Base-by-base conservation (phyloP, 2,888 invertebrate genomes). In the Drosophila kanekoi region DNA sequence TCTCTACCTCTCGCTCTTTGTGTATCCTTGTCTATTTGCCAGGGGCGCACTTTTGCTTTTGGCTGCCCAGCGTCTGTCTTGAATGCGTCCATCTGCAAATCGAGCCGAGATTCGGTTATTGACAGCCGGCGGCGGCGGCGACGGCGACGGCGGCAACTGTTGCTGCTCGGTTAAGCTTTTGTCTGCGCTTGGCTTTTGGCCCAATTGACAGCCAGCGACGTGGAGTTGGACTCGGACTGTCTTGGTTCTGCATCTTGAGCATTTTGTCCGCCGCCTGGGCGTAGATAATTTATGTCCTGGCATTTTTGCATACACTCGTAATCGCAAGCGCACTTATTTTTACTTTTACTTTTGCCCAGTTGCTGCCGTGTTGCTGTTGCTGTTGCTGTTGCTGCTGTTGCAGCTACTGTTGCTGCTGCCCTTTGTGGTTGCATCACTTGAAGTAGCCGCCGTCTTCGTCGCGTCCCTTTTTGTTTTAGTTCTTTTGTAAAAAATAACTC, bases 401-500 rank as follows among this genome's bases (percentile, higher is more conserved):
- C 54, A 52, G 32, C 37, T 56, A 45, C 38, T 65, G 47, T 38
- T 64, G 41, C 37, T 69, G 33, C 28, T 48, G 62, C 52, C 65
- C 74, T 74, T 77, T 74, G 77, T 77, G 61, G 68, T 63, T 73
- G 77, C 75, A 68, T 75, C 72, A 72, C 75, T 74, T 70, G 70
- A 70, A 70, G 69, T 70, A 72, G 72, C 72, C 70, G 70, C 64
- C 69, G 58, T 64, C 51, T 64, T 64, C 63, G 63, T 53, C 41
- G 49, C 58, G 56, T 56, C 67, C 73, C 72, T 69, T 73, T 78
- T 81, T 70, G 68, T 80, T 84, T 78, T 79, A 66, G 77, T 77
- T 78, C 70, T 73, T 88, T 86, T 89, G 82, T 87, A 78, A 81
- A 86, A 90, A 90, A 90, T 90, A 90, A 78, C 89, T 89, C 86